These are phyloP conservation scores for Disparrhopalites patrizii DNA, from an alignment of 2,888 invertebrate species.

Conservation along the genomic window DNA sequence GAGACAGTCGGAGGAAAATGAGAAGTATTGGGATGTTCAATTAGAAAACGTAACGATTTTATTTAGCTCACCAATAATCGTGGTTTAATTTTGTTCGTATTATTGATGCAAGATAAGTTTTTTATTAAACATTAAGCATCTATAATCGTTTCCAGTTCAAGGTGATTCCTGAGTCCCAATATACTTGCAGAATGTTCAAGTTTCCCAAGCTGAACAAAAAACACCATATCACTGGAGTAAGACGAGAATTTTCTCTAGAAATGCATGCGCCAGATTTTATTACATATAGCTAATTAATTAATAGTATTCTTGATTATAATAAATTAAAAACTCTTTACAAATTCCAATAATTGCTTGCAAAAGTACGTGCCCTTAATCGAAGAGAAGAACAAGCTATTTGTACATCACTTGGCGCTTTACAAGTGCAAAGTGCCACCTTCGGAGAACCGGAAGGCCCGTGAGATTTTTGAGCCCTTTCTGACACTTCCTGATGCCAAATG, in stretches of 20 bases:
- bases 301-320: no score
- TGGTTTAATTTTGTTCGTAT: neutral
- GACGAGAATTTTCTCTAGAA: no score
- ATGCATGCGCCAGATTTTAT: no score
- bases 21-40: slow-evolving; percentile 25
- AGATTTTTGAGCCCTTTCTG: slow-evolving; percentile 64
- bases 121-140: neutral
- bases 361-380: slow-evolving; percentile 57
- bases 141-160: slow-evolving; percentile 16
- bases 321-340: no score
- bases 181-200: slow-evolving; percentile 85
- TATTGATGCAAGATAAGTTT: neutral
- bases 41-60: no score
- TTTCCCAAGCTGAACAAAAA: slow-evolving; percentile 64
- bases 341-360: neutral
- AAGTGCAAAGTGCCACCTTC: slow-evolving; percentile 59
- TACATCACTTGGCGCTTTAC: slow-evolving; percentile 83
- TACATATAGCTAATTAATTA: neutral
- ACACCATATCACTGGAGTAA: slow-evolving; percentile 73
- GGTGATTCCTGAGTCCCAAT: slow-evolving; percentile 58
- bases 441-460: slow-evolving; percentile 28
- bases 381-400: slow-evolving; percentile 58
- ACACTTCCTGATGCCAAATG: slow-evolving; percentile 63
- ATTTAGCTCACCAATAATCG: neutral
- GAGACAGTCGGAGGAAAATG: slow-evolving; percentile 26